Evolutionary conservation across 2,797 vertebrate species (phyloP).

Genomic region (Pempheris klunzingeri): DNA sequence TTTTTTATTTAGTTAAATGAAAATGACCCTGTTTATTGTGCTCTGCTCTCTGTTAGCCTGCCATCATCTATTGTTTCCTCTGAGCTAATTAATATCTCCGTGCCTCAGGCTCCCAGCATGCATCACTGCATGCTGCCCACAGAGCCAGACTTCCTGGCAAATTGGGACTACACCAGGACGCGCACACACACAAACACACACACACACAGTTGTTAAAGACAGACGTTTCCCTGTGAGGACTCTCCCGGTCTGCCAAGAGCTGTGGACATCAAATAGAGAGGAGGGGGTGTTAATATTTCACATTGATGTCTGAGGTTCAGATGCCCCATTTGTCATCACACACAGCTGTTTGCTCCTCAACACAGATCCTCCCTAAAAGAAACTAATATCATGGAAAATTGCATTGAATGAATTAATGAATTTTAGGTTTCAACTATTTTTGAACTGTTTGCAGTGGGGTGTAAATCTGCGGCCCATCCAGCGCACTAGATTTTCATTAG

Average conservation of each 20-base stretch:
- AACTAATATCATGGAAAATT: neutral
- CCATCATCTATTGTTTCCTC: slow-evolving; percentile 59
- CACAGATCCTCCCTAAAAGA: neutral
- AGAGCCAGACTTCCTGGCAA: slow-evolving; percentile 74
- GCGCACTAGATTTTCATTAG: neutral
- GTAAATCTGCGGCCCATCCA: neutral
- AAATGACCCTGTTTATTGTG: slow-evolving; percentile 26
- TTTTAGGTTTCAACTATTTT: neutral
- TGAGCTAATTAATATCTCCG: slow-evolving; percentile 72
- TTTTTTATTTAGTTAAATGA: slow-evolving; percentile 37
- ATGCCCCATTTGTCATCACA: slow-evolving; percentile 7
- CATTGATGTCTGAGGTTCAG: slow-evolving; percentile 31
- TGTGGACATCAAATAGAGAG: slow-evolving; percentile 30
- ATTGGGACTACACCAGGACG: slow-evolving; percentile 44
- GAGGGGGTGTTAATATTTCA: slow-evolving; percentile 48
- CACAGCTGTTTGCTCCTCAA: slow-evolving; percentile 20
- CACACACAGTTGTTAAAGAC: slow-evolving; percentile 13
- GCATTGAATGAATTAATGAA: neutral
- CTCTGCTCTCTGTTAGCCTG: slow-evolving; percentile 28
- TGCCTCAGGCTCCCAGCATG: slow-evolving; percentile 78
- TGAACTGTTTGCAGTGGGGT: neutral
- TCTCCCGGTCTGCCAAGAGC: slow-evolving; percentile 37
- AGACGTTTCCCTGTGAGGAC: slow-evolving; percentile 42
- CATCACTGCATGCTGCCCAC: slow-evolving; percentile 71
- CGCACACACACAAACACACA: slow-evolving; percentile 20